These are phyloP conservation scores for Arizona elegans DNA, from an alignment of 2,113 vertebrate species.

Conservation along the genomic window DNA sequence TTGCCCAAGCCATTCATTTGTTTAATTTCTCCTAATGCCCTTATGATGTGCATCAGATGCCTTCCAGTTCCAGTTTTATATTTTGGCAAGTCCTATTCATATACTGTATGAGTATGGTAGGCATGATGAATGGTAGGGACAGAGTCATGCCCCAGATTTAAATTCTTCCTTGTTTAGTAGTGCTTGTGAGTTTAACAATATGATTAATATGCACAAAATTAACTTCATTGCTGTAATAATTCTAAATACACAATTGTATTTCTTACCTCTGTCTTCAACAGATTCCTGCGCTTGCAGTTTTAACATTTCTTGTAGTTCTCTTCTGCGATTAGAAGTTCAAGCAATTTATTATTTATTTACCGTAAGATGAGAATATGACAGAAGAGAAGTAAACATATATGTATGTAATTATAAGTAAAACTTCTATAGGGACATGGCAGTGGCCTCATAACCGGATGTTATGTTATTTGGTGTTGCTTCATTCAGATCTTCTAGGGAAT, in stretches of 20 bases:
- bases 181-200: not conserved
- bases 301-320: conserved; percentile 53
- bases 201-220: conserved; percentile 13
- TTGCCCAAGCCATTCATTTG: not conserved
- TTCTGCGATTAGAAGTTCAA: conserved; percentile 66
- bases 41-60: not conserved
- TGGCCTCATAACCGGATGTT: not conserved
- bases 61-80: not conserved
- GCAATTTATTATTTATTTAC: not conserved
- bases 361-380: not conserved
- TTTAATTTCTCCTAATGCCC: not conserved
- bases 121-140: not conserved
- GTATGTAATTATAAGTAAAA: not conserved
- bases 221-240: not conserved
- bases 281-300: conserved; percentile 50
- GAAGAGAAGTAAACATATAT: not conserved
- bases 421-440: not conserved
- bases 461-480: not conserved
- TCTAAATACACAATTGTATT: not conserved
- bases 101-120: not conserved
- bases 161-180: not conserved
- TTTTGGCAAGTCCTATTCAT: not conserved
- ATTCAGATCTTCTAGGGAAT: not conserved
- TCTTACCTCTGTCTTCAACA: conserved; percentile 50
- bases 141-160: not conserved